Evolutionary conservation across 2,113 vertebrate genomes (phyloP), one percentile per base, ranked within the genome.

Genomic region (Aramus guarauna): DNA sequence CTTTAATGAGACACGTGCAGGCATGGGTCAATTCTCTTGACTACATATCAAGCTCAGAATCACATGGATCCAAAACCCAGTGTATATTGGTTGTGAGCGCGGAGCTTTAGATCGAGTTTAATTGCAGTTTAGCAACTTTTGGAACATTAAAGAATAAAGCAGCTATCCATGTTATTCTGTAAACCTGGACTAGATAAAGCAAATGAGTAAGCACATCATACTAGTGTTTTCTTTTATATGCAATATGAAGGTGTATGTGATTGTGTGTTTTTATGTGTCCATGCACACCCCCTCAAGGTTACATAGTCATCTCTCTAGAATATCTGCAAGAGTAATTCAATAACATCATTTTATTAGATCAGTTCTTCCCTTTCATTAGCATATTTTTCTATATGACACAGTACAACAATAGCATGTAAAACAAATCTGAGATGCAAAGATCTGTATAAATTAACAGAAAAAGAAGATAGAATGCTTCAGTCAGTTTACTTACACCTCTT

Each of bases 11-110:
- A 73, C 84, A 72, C 58, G 5, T 32, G 53, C 76, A 94, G 92
- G 62, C 86, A 62, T 85, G 89, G 91, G 94, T 94, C 95, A 94
- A 11, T 96, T 95, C 73, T 94, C 94, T 73, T 74, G 68, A 79
- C 3, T 55, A 41, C 30, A 6, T 63, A 62, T 55, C 80, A 79
- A 91, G 80, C 84, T 82, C 66, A 62, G 69, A 75, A 85, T 92
- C 66, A 16, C 62, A 36, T 15, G 80, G 74, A 73, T 89, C 48
- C 76, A 89, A 94, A 64, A 30, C 15, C 34, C 73, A 43, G 53
- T 68, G 71, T 62, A 3, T 39, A 43, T 8, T 90, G 53, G 27
- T 37, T 85, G 45, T 34, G 58, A 89, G 26, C 16, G 14, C 62
- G 53, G n/a, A 66, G 69, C 15, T 88, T 68, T 32, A 92, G 39